A percentile compares a stretch with the other conserved stretches of the same genome.
phyloP scores from a whole-genome alignment of 2,888 invertebrate species.

The Pheosia tremula region DNA sequence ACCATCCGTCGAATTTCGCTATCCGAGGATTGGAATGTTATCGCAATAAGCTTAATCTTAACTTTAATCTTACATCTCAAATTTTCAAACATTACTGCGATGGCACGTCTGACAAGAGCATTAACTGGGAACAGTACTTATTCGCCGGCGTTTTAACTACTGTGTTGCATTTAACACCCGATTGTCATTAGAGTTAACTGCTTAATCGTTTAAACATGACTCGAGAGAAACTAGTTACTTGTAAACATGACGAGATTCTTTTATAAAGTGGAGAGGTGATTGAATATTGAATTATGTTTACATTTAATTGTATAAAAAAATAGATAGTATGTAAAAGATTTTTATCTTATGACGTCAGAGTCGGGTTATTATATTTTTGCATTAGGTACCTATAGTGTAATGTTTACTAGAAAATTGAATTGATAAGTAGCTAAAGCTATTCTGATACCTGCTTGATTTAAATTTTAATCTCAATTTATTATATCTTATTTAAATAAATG shows the following conservation, averaged over 20 bases:
- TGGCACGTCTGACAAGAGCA: neutral
- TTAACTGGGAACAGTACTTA: conserved; percentile 1
- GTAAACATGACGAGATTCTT: conserved; percentile 6
- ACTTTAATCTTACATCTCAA: too few relatives aligned
- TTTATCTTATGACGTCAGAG: too few relatives aligned
- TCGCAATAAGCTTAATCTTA: too few relatives aligned
- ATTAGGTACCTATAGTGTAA: too few relatives aligned
- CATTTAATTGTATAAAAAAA: neutral
- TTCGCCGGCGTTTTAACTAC: conserved; percentile 10
- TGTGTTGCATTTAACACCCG: conserved; percentile 3
- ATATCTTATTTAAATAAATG: too few relatives aligned
- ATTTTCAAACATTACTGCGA: neutral
- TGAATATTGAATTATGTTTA: neutral
- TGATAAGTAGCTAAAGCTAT: too few relatives aligned
- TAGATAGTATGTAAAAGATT: neutral
- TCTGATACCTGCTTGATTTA: too few relatives aligned
- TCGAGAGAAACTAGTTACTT: neutral
- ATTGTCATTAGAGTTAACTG: conserved; percentile 2
- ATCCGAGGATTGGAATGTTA: too few relatives aligned
- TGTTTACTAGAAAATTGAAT: too few relatives aligned
- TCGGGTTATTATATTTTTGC: too few relatives aligned
- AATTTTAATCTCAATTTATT: too few relatives aligned
- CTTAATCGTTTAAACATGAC: conserved; percentile 4
- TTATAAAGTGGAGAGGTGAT: neutral
- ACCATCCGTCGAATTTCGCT: too few relatives aligned